Percentiles rank a stretch among this genome's conserved stretches.
Conservation (phyloP, 2,888 invertebrate species). For the Cryptocephalus primarius region DNA sequence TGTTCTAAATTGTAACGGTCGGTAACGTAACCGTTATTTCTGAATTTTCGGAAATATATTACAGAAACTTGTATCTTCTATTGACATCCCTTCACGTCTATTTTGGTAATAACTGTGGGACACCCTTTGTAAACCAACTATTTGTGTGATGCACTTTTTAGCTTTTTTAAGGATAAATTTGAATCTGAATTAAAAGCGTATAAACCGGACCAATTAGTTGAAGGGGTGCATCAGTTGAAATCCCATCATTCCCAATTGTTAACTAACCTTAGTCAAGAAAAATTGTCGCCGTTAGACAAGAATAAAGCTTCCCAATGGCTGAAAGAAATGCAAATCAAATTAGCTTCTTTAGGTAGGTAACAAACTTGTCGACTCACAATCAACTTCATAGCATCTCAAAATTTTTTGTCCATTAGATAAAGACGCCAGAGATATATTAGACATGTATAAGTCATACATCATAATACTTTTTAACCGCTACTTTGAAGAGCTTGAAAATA, state of each 20-base stretch:
- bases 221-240: neutral
- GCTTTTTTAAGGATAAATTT: too few species aligned
- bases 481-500: conserved; percentile 18
- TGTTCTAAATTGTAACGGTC: too few species aligned
- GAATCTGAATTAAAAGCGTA: too few species aligned
- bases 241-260: conserved; percentile 5
- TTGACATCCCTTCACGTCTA: too few species aligned
- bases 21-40: too few species aligned
- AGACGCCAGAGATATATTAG: conserved; percentile 19
- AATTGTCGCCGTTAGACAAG: conserved; percentile 1
- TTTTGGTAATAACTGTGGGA: too few species aligned
- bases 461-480: conserved; percentile 23
- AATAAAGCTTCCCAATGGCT: conserved; percentile 18
- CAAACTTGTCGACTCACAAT: neutral
- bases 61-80: too few species aligned
- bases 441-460: conserved; percentile 19
- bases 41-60: too few species aligned
- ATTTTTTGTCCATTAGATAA: conserved; percentile 11
- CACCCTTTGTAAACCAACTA: too few species aligned
- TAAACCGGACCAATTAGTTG: too few species aligned
- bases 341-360: conserved; percentile 14
- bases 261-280: conserved; percentile 1
- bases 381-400: neutral
- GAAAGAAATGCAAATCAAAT: conserved; percentile 11
- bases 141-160: too few species aligned